phyloP scores from a whole-genome alignment of 2,113 vertebrate genomes.

The Merops nubicus region DNA sequence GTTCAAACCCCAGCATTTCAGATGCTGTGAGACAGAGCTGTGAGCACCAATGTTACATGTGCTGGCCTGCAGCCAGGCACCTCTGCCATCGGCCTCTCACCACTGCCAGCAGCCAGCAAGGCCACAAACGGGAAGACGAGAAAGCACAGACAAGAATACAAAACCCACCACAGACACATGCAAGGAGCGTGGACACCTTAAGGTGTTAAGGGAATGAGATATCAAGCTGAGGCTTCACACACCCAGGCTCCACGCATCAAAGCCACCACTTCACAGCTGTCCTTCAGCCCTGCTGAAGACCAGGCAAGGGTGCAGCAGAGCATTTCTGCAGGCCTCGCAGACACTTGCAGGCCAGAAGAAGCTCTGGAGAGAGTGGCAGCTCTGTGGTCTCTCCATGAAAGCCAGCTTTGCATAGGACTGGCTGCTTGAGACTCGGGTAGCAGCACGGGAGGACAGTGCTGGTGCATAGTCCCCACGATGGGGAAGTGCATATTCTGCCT shows the following conservation, averaged over 20 bases:
- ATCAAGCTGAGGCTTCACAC: background rate
- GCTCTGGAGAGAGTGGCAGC: background rate
- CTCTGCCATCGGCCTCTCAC: background rate
- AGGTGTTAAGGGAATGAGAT: background rate
- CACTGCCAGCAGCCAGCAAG: background rate
- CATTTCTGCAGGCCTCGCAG: background rate
- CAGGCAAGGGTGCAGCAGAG: background rate
- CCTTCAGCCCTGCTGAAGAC: background rate
- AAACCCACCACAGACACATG: background rate
- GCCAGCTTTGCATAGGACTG: background rate
- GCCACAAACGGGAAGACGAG: background rate
- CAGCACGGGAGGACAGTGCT: background rate
- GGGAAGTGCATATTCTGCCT: background rate
- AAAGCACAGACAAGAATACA: background rate
- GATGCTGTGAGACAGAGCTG: background rate
- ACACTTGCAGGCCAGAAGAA: background rate
- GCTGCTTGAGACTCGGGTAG: background rate
- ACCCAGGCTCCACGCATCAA: background rate
- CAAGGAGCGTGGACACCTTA: background rate
- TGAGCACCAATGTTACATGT: background rate
- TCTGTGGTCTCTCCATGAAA: fast-evolving
- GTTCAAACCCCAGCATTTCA: too few relatives aligned
- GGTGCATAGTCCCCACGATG: background rate
- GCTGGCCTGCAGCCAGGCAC: background rate
- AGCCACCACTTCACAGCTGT: background rate